phyloP scores from a whole-genome alignment of 2,113 vertebrate species.

The Melanerpes aurifrons region DNA sequence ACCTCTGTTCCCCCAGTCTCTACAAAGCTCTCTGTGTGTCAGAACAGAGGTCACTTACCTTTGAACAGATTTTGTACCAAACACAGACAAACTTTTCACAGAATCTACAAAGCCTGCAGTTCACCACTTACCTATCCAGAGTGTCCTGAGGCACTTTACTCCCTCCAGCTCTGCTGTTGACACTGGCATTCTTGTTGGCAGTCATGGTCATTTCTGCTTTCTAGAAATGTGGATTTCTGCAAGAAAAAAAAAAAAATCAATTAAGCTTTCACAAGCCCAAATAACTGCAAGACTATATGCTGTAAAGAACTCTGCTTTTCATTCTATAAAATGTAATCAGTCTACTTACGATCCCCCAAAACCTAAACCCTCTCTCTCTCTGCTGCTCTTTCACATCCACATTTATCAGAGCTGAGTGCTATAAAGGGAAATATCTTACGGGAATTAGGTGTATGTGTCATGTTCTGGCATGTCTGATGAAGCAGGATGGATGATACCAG shows the following conservation, averaged over 20 bases:
- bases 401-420: background rate
- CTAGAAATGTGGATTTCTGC: constrained; percentile 82
- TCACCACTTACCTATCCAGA: constrained; percentile 89
- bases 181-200: constrained; percentile 95
- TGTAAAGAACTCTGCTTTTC: background rate
- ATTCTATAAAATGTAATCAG: background rate
- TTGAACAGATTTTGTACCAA: background rate
- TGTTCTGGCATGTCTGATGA: background rate
- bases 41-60: background rate
- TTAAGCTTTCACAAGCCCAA: constrained; percentile 13
- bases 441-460: background rate
- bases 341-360: background rate
- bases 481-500: background rate
- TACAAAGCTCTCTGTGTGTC: background rate
- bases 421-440: background rate
- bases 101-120: background rate
- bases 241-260: constrained; percentile 67
- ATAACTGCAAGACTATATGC: background rate
- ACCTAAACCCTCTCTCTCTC: background rate
- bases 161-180: constrained; percentile 85
- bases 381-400: background rate
- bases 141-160: constrained; percentile 87
- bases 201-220: constrained; percentile 92
- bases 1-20: background rate
- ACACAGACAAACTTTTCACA: background rate